A percentile compares a stretch with the other conserved stretches of the same genome.
These are phyloP conservation scores for Trichonephila clavipes DNA, from an alignment of 1,140 invertebrate species.

Conservation along the genomic window DNA sequence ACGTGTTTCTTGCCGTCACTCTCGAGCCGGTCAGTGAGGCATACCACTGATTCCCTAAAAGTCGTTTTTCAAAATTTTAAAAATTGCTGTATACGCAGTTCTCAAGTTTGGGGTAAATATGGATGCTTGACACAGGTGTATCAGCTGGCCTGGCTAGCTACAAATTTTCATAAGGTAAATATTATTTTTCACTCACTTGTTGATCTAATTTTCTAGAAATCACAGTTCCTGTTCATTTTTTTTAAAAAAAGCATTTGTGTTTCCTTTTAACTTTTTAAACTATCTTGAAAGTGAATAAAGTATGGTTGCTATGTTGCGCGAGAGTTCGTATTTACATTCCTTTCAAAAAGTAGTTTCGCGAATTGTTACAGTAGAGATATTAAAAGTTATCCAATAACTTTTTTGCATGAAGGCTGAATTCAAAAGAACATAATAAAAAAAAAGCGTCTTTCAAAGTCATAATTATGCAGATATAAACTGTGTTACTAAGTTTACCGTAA, in stretches of 20 bases:
- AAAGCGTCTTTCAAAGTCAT: no score
- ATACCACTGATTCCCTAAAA: neutral
- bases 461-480: no score
- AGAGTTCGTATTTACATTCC: neutral
- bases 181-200: neutral
- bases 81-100: constrained; percentile 60
- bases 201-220: neutral
- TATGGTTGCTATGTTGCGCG: neutral
- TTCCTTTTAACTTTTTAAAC: neutral
- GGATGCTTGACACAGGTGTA: constrained; percentile 70
- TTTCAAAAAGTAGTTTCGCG: neutral
- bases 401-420: no score
- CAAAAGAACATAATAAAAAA: no score
- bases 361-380: neutral
- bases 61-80: neutral
- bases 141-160: constrained; percentile 75
- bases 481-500: no score
- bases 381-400: neutral
- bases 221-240: neutral
- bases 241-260: neutral
- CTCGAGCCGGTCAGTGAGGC: neutral
- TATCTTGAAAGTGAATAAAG: neutral
- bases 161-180: constrained; percentile 37
- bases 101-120: neutral
- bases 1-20: constrained; percentile 34